Evolutionary conservation across 2,888 invertebrate species (phyloP), one percentile per base, ranked within the genome.

Genomic region (Caenorhabditis auriculariae): DNA sequence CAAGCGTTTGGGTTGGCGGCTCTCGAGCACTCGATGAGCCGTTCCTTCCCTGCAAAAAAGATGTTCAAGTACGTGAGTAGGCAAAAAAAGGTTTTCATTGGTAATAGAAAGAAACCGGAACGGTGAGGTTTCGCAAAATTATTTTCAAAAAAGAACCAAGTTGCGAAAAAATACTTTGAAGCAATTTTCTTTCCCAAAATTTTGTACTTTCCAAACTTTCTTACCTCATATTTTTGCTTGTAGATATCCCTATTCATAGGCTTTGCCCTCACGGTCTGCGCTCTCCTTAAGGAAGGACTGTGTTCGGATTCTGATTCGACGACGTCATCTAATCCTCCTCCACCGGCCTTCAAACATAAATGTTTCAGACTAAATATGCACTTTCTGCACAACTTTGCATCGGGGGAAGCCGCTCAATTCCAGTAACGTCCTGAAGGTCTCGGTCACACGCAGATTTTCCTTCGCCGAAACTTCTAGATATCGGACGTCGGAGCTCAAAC

Each of bases 351-450:
- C 52, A 68, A 44, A 24, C 26, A 27, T n/a, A 54, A 58, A 19
- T 41, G 4, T 26, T n/a, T 39, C 28, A 47, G 44, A 32, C 0
- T 19, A 24, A 15, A 52, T 23, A 32, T 17, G 26, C 1, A 54
- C 15, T n/a, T 19, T 4, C 19, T 39, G 2, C 39, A 51, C 41
- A 52, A 76, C 69, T 49, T 72, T 73, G 66, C 74, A 72, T 37
- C 61, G 55, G 38, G 83, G 83, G 71, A 89, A 88, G 75, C 88
- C 88, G 51, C 90, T 89, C 52, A 91, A 85, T 37, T 89, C 88
- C 64, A 91, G 86, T 81, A 91, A 87, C 55, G 88, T 87, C 78
- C 89, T 88, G 84, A 91, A 91, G 57, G 91, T 87, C 72, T 91
- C 90, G 76, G 87, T 87, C 66, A 91, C 87, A 82, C 89, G 89